Conservation (phyloP, 2,113 vertebrate species). For the Protobothrops mucrosquamatus region DNA sequence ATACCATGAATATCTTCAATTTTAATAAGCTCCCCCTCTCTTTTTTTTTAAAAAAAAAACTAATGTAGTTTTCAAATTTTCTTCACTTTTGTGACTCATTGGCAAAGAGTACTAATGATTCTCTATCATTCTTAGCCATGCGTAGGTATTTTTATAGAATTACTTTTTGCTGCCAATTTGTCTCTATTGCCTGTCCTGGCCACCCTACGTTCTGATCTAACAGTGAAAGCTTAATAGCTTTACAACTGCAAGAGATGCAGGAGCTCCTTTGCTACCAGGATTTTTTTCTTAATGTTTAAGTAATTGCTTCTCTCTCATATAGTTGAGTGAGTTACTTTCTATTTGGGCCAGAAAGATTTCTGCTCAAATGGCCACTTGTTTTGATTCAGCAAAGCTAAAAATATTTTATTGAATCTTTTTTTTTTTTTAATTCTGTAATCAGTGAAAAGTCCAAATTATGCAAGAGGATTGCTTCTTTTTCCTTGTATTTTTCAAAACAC, state of each 20-base stretch:
- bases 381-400: neutral
- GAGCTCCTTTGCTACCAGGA: neutral
- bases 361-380: too few relatives aligned
- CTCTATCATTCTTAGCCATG: neutral
- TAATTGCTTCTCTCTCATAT: neutral
- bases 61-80: neutral
- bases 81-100: neutral
- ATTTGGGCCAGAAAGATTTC: neutral
- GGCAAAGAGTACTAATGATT: neutral
- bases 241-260: neutral
- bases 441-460: neutral
- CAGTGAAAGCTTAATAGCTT: neutral
- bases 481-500: neutral
- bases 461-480: too few relatives aligned
- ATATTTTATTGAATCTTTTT: too few relatives aligned
- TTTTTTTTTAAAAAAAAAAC: neutral
- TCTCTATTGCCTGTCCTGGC: neutral
- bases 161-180: neutral
- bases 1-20: constrained; percentile 5
- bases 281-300: neutral
- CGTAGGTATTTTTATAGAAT: neutral
- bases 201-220: neutral
- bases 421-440: neutral
- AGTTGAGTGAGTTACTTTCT: neutral
- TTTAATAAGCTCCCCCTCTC: neutral